These are phyloP conservation scores for Aricia agestis DNA, from an alignment of 1,140 invertebrate species.

Conservation along the genomic window DNA sequence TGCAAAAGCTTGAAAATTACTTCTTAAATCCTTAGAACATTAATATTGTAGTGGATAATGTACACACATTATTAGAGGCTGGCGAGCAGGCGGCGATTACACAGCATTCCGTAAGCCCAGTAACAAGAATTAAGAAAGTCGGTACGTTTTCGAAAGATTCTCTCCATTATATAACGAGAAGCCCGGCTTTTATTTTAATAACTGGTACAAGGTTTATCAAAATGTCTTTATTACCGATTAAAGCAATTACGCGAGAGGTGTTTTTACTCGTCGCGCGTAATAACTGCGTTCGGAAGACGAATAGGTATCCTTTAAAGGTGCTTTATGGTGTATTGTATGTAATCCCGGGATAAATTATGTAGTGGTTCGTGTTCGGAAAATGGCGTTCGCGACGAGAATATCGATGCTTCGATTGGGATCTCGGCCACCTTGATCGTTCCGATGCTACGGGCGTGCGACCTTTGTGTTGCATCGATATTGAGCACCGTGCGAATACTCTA, in stretches of 20 bases:
- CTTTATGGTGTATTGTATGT: neutral
- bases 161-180: neutral
- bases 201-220: neutral
- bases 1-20: too few relatives aligned
- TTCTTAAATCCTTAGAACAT: too few relatives aligned
- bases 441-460: conserved; percentile 21
- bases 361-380: conserved; percentile 7
- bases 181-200: neutral
- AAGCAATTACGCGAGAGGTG: neutral
- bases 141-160: neutral
- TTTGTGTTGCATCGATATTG: conserved; percentile 28
- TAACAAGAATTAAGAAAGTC: neutral
- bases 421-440: conserved; percentile 12
- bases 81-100: neutral
- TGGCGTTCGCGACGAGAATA: conserved; percentile 9
- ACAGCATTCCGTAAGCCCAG: neutral
- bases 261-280: neutral
- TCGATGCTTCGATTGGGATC: conserved; percentile 13
- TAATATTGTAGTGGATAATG: too few relatives aligned
- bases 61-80: too few relatives aligned
- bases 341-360: neutral
- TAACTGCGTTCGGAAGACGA: neutral
- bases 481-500: conserved; percentile 27
- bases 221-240: conserved; percentile 3
- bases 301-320: neutral